A percentile compares a stretch with the other conserved stretches of the same genome.
These are phyloP conservation scores for Eurystomus glaucurus DNA, from an alignment of 2,797 vertebrate genomes.

Conservation along the genomic window DNA sequence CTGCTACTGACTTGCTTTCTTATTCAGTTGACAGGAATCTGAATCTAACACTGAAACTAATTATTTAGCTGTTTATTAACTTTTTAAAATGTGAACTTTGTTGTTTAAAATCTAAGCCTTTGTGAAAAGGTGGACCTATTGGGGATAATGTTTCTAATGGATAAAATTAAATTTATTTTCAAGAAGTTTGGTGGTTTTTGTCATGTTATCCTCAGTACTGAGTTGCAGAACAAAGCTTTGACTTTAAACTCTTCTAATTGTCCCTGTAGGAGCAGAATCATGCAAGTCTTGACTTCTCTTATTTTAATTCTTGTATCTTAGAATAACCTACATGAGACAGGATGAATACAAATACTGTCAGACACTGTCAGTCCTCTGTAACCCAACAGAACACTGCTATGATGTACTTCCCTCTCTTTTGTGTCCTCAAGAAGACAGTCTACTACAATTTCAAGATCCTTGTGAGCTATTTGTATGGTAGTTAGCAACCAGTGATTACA, in stretches of 20 bases:
- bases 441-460: not conserved
- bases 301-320: not conserved
- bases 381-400: not conserved
- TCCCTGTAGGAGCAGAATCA: not conserved
- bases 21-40: conserved; percentile 26
- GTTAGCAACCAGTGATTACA: not conserved
- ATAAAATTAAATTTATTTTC: conserved; percentile 84
- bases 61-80: conserved; percentile 57
- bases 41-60: conserved; percentile 32
- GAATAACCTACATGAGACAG: not conserved
- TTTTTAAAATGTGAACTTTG: conserved; percentile 39
- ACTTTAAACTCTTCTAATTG: not conserved
- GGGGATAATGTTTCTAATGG: conserved; percentile 75
- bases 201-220: not conserved
- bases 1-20: not conserved
- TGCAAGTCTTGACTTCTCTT: not conserved
- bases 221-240: not conserved
- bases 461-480: not conserved
- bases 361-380: not conserved
- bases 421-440: not conserved
- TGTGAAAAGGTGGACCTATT: conserved; percentile 49
- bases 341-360: not conserved
- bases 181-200: conserved; percentile 45
- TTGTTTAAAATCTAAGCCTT: conserved; percentile 51
- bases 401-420: not conserved